Evolutionary conservation across 2,113 vertebrate genomes (phyloP).

Genomic region (Emydura subglobosa): DNA sequence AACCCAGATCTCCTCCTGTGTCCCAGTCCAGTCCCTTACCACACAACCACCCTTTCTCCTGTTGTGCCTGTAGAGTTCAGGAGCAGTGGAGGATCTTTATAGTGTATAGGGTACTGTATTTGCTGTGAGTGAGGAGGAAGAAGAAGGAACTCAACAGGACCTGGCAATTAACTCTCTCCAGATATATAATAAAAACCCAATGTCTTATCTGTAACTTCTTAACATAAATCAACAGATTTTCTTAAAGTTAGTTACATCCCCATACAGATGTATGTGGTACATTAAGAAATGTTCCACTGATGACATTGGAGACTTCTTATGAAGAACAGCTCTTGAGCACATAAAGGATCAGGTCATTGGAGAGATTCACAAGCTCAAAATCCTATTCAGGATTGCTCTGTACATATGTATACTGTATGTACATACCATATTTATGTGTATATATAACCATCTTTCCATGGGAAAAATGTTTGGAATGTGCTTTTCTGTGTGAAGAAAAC

Average conservation of each 20-base stretch:
- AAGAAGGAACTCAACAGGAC: background rate
- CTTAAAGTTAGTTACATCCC: background rate
- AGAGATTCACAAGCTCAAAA: background rate
- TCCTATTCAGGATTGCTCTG: constrained; percentile 28
- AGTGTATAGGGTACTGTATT: background rate
- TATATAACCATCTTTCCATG: constrained; percentile 56
- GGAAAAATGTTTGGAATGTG: constrained; percentile 68
- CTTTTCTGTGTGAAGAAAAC: constrained; percentile 18
- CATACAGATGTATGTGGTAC: background rate
- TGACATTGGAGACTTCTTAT: background rate
- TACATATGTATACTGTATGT: background rate
- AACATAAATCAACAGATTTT: background rate
- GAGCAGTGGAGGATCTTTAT: background rate
- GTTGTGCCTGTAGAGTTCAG: background rate
- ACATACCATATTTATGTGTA: background rate
- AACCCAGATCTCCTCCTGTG: background rate
- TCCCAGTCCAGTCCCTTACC: background rate
- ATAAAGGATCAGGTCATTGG: constrained; percentile 17
- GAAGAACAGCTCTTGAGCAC: background rate
- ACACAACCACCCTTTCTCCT: background rate
- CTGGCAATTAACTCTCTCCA: background rate
- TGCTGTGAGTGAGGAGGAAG: background rate
- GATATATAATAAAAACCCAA: background rate
- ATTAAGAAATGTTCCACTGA: background rate
- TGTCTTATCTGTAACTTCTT: background rate